Evolutionary conservation across 2,888 invertebrate species (phyloP).

Genomic region (Euclidia mi): DNA sequence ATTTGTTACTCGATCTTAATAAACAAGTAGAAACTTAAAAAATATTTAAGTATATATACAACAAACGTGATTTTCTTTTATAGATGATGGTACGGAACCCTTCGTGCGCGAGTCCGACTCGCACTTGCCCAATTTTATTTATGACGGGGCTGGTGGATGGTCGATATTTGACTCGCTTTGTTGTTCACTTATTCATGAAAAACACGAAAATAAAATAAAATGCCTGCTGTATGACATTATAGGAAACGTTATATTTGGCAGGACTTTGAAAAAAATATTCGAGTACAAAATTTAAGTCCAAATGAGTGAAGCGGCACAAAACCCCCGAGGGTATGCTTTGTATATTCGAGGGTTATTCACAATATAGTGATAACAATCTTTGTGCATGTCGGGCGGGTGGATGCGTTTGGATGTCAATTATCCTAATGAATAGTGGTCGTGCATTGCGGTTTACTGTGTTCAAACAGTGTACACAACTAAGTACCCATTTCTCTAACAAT

Average conservation of each 20-base stretch:
- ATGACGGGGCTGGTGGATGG: neutral
- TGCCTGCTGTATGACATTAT: too few relatives aligned
- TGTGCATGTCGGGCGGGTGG: conserved; percentile 53
- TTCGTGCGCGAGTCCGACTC: too few relatives aligned
- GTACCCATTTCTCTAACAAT: conserved; percentile 47
- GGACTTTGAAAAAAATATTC: too few relatives aligned
- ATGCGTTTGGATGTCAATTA: conserved; percentile 74
- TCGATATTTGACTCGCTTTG: neutral
- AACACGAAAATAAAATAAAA: too few relatives aligned
- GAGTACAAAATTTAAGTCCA: too few relatives aligned
- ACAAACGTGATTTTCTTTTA: too few relatives aligned
- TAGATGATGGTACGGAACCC: too few relatives aligned
- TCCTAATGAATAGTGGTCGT: conserved; percentile 72
- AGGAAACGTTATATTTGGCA: too few relatives aligned
- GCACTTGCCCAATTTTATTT: too few relatives aligned
- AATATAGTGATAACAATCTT: conserved; percentile 17
- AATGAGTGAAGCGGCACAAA: neutral
- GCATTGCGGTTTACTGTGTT: conserved; percentile 67
- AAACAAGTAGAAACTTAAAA: too few relatives aligned
- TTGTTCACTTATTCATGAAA: neutral
- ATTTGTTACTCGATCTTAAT: too few relatives aligned
- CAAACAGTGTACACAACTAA: conserved; percentile 61
- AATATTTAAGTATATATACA: too few relatives aligned
- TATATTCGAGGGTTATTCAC: neutral
- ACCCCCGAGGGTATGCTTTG: neutral